phyloP scores from a whole-genome alignment of 2,888 invertebrate genomes.

The Ophion costatus region DNA sequence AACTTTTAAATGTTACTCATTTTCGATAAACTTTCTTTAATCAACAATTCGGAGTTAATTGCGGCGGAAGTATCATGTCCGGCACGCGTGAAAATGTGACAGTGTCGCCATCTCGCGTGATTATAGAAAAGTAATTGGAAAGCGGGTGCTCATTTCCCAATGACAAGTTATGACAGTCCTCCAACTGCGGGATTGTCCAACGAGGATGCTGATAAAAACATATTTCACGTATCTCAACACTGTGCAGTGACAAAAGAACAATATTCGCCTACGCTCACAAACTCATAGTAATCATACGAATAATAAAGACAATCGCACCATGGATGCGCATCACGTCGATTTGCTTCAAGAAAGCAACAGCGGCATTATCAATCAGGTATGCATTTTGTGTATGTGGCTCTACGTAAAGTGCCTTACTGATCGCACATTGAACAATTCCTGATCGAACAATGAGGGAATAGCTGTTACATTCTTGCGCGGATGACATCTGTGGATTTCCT shows the following conservation, averaged over 20 bases:
- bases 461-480: slow-evolving; percentile 79
- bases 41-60: not conserved
- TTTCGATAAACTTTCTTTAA: not conserved
- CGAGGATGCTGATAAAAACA: not conserved
- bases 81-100: slow-evolving; percentile 2
- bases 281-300: not conserved
- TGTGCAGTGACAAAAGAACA: not conserved
- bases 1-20: not conserved
- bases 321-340: slow-evolving; percentile 52
- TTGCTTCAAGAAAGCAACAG: slow-evolving; percentile 51
- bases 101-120: slow-evolving; percentile 26
- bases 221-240: not conserved
- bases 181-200: not conserved
- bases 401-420: not conserved
- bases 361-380: slow-evolving; percentile 55
- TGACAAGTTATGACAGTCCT: not conserved
- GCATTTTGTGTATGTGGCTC: not conserved
- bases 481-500: slow-evolving; percentile 79
- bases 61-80: not conserved
- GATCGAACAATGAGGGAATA: slow-evolving; percentile 54
- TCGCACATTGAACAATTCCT: not conserved
- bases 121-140: not conserved
- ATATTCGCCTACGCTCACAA: not conserved
- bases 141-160: not conserved
- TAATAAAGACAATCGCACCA: not conserved